A percentile compares a stretch with the other conserved stretches of the same genome.
phyloP scores from a whole-genome alignment of 1,140 invertebrate genomes.

The Drosophila mayri region DNA sequence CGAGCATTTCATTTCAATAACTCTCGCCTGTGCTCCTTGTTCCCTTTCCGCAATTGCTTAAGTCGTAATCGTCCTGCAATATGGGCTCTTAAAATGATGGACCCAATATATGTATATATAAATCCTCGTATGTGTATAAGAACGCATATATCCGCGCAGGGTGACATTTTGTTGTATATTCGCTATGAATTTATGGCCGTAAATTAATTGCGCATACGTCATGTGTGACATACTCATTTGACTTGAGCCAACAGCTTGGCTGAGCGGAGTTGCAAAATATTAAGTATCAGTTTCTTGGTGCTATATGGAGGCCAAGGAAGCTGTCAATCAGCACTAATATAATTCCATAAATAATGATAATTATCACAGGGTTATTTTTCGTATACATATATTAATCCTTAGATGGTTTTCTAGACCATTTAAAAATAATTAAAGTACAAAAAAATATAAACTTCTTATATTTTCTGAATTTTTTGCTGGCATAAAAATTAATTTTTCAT shows the following conservation, averaged over 20 bases:
- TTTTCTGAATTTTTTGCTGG: background rate
- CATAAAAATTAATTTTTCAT: background rate
- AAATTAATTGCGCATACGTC: constrained; percentile 77
- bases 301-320: no score
- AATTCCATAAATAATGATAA: no score
- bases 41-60: constrained; percentile 48
- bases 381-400: no score
- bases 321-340: no score
- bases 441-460: background rate
- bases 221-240: constrained; percentile 58
- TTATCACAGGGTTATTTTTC: no score
- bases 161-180: constrained; percentile 41
- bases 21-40: constrained; percentile 16
- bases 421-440: background rate
- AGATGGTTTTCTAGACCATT: no score
- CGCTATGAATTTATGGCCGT: constrained; percentile 61
- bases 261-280: background rate
- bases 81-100: constrained; percentile 72
- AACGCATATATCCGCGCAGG: constrained; percentile 8
- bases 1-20: constrained; percentile 73
- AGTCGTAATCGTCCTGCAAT: constrained; percentile 72
- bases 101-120: constrained; percentile 5
- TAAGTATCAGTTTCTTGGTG: background rate
- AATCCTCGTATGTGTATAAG: background rate
- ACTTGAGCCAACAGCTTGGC: constrained; percentile 34